Percentiles rank a stretch among this genome's conserved stretches.
These are phyloP conservation scores for Sturnira hondurensis DNA, from an alignment of 2,113 vertebrate species.

Conservation along the genomic window DNA sequence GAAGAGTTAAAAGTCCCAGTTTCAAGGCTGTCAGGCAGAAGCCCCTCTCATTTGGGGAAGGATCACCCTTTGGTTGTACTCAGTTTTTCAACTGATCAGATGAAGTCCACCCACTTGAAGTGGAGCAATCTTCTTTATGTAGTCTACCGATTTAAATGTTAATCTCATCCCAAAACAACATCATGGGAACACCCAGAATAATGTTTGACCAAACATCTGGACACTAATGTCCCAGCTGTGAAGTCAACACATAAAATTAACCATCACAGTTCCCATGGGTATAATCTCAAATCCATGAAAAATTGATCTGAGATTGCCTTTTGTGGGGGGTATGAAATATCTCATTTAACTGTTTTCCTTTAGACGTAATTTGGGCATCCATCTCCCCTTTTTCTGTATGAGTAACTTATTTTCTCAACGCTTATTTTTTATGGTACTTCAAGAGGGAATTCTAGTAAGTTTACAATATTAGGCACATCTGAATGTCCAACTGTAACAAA, in stretches of 20 bases:
- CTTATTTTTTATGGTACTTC: not conserved
- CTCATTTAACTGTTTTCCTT: not conserved
- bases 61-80: not conserved
- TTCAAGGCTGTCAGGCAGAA: not conserved
- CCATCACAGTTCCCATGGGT: not conserved
- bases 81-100: not conserved
- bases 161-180: not conserved
- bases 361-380: not conserved
- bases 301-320: not conserved
- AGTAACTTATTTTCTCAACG: not conserved
- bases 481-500: not conserved
- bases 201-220: not conserved
- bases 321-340: not conserved
- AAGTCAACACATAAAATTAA: not conserved
- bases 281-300: not conserved
- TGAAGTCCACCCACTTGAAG: not conserved
- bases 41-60: not conserved
- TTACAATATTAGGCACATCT: not conserved
- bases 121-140: not conserved
- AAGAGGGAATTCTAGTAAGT: not conserved
- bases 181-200: not conserved
- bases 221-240: too few relatives aligned
- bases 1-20: not conserved
- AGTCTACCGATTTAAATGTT: not conserved
- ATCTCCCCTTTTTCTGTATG: not conserved